Evolutionary conservation across 2,797 vertebrate genomes (phyloP).

Genomic region (Pachyuromys duprasi): DNA sequence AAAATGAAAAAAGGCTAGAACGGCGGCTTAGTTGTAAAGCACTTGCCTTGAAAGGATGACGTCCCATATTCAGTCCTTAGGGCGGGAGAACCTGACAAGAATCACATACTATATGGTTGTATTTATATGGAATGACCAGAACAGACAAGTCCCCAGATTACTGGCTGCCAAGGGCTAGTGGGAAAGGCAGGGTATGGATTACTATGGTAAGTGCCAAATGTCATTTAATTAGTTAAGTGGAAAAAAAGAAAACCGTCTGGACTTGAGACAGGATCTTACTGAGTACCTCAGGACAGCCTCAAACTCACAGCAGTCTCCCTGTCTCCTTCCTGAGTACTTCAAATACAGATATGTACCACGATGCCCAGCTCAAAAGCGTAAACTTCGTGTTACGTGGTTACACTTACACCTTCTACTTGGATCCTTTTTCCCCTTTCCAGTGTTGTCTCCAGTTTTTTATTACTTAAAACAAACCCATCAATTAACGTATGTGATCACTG

Average conservation of each 20-base stretch:
- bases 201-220: not conserved
- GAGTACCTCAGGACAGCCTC: not conserved
- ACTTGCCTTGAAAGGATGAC: not conserved
- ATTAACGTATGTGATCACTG: constrained; percentile 1
- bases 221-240: not conserved
- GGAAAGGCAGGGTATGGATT: not conserved
- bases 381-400: not conserved
- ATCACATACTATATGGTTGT: not conserved
- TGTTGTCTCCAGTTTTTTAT: not conserved
- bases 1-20: not conserved
- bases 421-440: not conserved
- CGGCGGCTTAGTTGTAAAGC: not conserved
- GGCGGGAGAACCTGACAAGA: not conserved
- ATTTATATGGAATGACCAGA: not conserved
- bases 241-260: not conserved
- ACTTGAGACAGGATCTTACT: not conserved
- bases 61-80: not conserved
- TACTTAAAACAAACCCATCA: not conserved
- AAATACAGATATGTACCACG: not conserved
- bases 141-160: not conserved
- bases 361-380: not conserved
- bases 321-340: not conserved
- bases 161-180: not conserved
- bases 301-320: not conserved
- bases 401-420: not conserved